phyloP scores from a whole-genome alignment of 2,888 invertebrate genomes.

The Lacanobia oleracea region DNA sequence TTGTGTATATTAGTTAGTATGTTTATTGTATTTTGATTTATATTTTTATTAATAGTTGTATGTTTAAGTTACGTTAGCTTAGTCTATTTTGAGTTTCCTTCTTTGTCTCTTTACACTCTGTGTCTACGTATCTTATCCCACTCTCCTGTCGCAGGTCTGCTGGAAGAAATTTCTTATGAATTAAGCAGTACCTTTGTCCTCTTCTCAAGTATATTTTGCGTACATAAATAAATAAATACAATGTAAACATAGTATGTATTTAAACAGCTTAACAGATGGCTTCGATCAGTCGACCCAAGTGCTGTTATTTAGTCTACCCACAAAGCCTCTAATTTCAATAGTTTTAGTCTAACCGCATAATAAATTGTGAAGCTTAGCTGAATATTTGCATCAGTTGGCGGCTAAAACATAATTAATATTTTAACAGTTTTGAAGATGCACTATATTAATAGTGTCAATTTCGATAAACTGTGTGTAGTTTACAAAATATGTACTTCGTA shows the following conservation, averaged over 20 bases:
- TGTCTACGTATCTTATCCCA: too few species aligned
- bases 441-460: not conserved
- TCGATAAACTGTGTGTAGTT: not conserved
- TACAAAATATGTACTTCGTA: not conserved
- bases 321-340: slow-evolving; percentile 8
- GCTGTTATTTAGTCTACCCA: not conserved
- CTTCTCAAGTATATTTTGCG: too few species aligned
- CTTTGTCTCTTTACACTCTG: too few species aligned
- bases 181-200: too few species aligned
- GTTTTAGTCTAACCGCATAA: slow-evolving; percentile 12
- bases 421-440: slow-evolving; percentile 1
- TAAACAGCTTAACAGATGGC: not conserved
- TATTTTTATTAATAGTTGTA: too few species aligned
- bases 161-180: too few species aligned
- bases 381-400: slow-evolving; percentile 9
- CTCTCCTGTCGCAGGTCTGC: too few species aligned
- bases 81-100: too few species aligned
- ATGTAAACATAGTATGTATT: not conserved
- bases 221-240: too few species aligned
- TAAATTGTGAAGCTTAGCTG: slow-evolving; percentile 9
- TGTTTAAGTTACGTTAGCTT: too few species aligned
- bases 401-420: slow-evolving; percentile 18
- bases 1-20: too few species aligned
- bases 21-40: too few species aligned
- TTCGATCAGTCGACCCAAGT: slow-evolving; percentile 2